These are phyloP conservation scores for Branchipolynoe longqiensis DNA, from an alignment of 2,888 invertebrate species.

Conservation along the genomic window DNA sequence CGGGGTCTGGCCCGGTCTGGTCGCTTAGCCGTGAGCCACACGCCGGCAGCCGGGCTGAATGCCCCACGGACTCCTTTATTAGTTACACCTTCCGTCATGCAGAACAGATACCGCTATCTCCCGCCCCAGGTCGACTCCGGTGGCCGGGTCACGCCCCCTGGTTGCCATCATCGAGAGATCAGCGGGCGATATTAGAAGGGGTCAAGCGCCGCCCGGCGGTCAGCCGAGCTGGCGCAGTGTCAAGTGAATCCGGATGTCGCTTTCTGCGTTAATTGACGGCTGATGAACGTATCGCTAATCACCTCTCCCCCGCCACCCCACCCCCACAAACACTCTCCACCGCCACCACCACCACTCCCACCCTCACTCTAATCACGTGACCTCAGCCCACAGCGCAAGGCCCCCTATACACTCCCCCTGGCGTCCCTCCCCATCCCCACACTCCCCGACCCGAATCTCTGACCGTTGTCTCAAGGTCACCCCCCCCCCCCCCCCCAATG, in stretches of 20 bases:
- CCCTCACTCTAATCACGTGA: no score
- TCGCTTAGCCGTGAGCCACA: neutral
- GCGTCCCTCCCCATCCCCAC: neutral
- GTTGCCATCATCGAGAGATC: conserved; percentile 11
- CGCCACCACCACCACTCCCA: neutral
- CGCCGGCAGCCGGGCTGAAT: neutral
- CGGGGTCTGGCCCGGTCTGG: conserved; percentile 15
- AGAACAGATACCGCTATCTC: conserved; percentile 43
- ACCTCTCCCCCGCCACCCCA: conserved; percentile 26
- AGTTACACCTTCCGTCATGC: conserved; percentile 28
- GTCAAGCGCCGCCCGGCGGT: conserved; percentile 29
- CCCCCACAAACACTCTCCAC: neutral
- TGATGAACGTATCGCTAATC: conserved; percentile 36
- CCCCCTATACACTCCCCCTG: no score
- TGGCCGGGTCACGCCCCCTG: neutral
- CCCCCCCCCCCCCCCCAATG: neutral
- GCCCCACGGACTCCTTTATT: neutral
- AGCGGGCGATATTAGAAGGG: conserved; percentile 1
- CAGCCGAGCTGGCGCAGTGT: neutral
- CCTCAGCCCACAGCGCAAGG: no score
- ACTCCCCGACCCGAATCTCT: neutral
- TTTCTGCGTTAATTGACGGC: conserved; percentile 28
- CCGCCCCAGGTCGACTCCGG: neutral
- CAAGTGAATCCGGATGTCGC: neutral
- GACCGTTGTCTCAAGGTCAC: conserved; percentile 9